Conservation (phyloP, 92 coral and sea anemone genomes). For the Heliopora coerulea region DNA sequence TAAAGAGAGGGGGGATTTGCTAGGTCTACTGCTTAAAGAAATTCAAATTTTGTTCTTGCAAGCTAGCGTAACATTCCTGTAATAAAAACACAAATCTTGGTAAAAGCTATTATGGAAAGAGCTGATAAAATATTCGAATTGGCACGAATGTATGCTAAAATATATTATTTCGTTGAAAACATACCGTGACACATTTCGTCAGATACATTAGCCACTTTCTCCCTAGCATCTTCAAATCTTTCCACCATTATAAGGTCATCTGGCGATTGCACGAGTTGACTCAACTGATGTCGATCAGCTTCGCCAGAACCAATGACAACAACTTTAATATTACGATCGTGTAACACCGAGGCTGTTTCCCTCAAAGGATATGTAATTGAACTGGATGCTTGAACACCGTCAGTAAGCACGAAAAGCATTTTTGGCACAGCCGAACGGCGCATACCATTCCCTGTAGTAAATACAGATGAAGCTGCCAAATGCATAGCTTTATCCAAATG, state of each 20-base stretch:
- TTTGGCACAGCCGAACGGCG: conserved; percentile 12
- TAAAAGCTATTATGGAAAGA: too few relatives aligned
- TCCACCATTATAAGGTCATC: conserved; percentile 18
- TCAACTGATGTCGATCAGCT: conserved; percentile 21
- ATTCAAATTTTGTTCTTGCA: too few relatives aligned
- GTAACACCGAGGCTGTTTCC: conserved; percentile 10
- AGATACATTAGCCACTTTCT: neutral
- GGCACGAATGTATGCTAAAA: neutral
- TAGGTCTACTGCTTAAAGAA: too few relatives aligned
- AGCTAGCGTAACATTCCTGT: too few relatives aligned
- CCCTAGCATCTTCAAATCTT: conserved; percentile 34
- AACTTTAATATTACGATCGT: conserved; percentile 5
- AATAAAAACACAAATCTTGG: too few relatives aligned
- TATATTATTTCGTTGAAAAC: neutral
- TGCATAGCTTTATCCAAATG: conserved; percentile 32
- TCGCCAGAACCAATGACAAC: conserved; percentile 37
- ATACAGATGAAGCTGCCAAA: conserved; percentile 7
- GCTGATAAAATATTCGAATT: too few relatives aligned
- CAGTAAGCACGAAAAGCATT: conserved; percentile 29
- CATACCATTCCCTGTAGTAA: conserved; percentile 22
- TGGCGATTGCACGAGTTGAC: conserved; percentile 14
- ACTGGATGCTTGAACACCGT: conserved; percentile 27
- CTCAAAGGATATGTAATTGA: conserved; percentile 3
- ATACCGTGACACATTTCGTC: conserved; percentile 29
- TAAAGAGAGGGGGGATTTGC: too few relatives aligned